phyloP scores from a whole-genome alignment of 1,140 invertebrate genomes.

The Bombus balteatus region DNA sequence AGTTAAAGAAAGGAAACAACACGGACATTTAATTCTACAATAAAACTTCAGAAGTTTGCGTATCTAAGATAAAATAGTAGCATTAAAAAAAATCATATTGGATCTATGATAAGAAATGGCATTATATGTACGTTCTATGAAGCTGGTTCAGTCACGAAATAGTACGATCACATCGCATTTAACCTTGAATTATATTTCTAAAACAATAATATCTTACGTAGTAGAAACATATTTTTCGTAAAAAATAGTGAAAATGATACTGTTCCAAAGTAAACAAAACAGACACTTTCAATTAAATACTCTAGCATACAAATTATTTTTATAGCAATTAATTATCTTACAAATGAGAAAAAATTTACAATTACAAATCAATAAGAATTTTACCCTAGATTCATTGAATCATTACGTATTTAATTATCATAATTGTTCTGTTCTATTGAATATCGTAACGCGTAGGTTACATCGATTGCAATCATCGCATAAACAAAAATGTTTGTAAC shows the following conservation, averaged over 20 bases:
- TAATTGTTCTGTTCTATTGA: too few relatives aligned
- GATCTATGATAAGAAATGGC: background rate
- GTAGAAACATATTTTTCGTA: background rate
- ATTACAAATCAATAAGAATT: too few relatives aligned
- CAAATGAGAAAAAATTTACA: too few relatives aligned
- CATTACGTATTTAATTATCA: too few relatives aligned
- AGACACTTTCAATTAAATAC: background rate
- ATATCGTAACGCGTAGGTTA: background rate
- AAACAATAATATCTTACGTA: constrained; percentile 1
- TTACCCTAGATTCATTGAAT: too few relatives aligned
- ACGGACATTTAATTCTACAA: too few relatives aligned
- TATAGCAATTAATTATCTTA: background rate
- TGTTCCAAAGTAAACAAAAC: background rate
- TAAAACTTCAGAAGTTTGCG: background rate
- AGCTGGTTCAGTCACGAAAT: constrained; percentile 19
- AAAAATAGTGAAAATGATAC: background rate
- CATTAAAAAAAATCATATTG: background rate
- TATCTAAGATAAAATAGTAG: background rate
- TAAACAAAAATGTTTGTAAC: background rate
- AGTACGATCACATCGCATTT: background rate
- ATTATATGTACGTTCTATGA: background rate
- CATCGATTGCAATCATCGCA: background rate
- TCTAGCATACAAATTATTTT: background rate
- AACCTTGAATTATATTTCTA: constrained; percentile 19
- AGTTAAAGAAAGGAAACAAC: too few relatives aligned